phyloP scores from a whole-genome alignment of 2,888 invertebrate species.

The Sarcophaga variegata region DNA sequence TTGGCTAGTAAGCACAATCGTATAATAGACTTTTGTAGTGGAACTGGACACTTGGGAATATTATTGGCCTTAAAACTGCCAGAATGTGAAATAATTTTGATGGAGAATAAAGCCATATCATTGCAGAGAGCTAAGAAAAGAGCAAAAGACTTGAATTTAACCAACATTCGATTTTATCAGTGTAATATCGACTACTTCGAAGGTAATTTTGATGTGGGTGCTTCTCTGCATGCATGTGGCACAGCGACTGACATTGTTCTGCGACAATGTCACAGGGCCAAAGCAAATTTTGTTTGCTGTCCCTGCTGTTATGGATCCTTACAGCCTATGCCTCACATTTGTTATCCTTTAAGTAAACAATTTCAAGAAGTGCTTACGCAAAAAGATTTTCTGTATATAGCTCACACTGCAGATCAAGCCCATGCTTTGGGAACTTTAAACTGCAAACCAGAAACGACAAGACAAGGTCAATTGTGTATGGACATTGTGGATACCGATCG shows the following conservation, averaged over 20 bases:
- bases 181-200: conserved; percentile 95
- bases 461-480: conserved; percentile 94
- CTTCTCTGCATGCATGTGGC: conserved; percentile 96
- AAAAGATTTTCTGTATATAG: conserved; percentile 88
- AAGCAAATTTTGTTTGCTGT: conserved; percentile 93
- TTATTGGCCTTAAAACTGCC: conserved; percentile 91
- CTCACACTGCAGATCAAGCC: conserved; percentile 96
- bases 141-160: conserved; percentile 85
- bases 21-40: conserved; percentile 97
- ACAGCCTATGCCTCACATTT: conserved; percentile 88
- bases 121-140: conserved; percentile 88
- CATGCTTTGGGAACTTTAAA: conserved; percentile 84
- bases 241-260: conserved; percentile 96
- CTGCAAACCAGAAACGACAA: conserved; percentile 80
- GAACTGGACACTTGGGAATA: conserved; percentile 96
- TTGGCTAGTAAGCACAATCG: conserved; percentile 86
- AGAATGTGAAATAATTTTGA: conserved; percentile 88
- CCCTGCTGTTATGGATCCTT: conserved; percentile 97
- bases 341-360: conserved; percentile 90
- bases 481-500: conserved; percentile 93
- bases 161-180: conserved; percentile 91
- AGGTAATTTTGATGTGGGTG: conserved; percentile 91
- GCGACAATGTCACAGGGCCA: conserved; percentile 88
- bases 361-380: conserved; percentile 82
- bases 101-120: conserved; percentile 96